Conservation (phyloP, 2,113 vertebrate genomes). For the Bubo bubo region DNA sequence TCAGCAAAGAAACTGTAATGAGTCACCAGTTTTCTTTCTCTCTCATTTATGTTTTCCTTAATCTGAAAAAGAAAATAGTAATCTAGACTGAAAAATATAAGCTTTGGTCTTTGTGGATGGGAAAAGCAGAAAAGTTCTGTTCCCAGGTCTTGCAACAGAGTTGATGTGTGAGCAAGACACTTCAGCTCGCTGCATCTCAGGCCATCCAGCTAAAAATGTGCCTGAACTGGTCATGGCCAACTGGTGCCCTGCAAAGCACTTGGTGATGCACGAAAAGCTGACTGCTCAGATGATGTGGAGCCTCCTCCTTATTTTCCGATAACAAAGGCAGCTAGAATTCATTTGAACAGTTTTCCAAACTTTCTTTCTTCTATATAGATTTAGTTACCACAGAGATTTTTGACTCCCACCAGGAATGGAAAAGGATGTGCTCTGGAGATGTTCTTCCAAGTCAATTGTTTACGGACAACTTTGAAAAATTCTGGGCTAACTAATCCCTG, state of each 20-base stretch:
- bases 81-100: conserved; percentile 1
- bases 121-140: not conserved
- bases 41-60: conserved; percentile 28
- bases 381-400: not conserved
- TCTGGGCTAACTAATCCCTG: not conserved
- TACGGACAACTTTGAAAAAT: not conserved
- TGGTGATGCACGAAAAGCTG: not conserved
- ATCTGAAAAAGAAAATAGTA: conserved; percentile 48
- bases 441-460: not conserved
- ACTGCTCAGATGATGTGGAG: rapidly evolving
- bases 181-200: not conserved
- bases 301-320: not conserved
- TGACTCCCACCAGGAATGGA: not conserved
- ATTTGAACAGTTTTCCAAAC: not conserved
- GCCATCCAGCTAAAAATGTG: not conserved
- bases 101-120: conserved; percentile 16
- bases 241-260: not conserved
- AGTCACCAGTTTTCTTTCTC: conserved; percentile 14
- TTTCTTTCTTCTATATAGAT: rapidly evolving
- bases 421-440: not conserved
- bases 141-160: conserved; percentile 19
- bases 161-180: not conserved
- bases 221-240: not conserved
- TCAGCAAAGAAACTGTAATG: conserved; percentile 21
- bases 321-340: not conserved